Evolutionary conservation across 2,797 vertebrate species (phyloP).

Genomic region (Tenualosa ilisha): DNA sequence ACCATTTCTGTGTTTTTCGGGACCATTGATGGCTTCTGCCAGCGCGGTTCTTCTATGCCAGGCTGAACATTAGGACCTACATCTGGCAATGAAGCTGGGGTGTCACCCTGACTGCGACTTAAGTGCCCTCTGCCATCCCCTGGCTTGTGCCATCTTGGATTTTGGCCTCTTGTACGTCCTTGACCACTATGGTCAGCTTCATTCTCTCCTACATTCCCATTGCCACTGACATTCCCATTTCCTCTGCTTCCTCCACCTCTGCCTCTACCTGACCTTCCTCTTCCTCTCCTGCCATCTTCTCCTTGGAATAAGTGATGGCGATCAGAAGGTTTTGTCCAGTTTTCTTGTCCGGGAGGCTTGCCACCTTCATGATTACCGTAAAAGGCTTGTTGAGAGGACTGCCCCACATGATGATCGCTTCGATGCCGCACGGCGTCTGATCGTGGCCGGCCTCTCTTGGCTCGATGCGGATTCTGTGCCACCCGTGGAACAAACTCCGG

Average conservation of each 20-base stretch:
- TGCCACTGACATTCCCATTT: conserved; percentile 50
- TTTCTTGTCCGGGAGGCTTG: conserved; percentile 65
- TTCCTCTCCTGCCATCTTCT: conserved; percentile 58
- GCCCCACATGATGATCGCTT: conserved; percentile 63
- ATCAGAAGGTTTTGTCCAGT: conserved; percentile 60
- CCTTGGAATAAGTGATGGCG: conserved; percentile 43
- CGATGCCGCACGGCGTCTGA: conserved; percentile 72
- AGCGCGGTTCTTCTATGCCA: conserved; percentile 54
- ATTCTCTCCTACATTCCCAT: conserved; percentile 21
- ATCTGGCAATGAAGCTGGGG: conserved; percentile 29
- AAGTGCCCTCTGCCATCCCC: conserved; percentile 66
- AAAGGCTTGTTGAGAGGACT: conserved; percentile 69
- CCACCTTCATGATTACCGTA: conserved; percentile 55
- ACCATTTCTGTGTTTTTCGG: conserved; percentile 65
- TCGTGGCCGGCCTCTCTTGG: conserved; percentile 74
- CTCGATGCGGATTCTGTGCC: conserved; percentile 68
- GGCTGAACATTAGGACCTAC: conserved; percentile 50
- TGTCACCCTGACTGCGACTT: conserved; percentile 58
- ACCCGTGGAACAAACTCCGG: conserved; percentile 73
- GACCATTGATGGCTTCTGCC: conserved; percentile 69
- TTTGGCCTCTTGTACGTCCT: conserved; percentile 59
- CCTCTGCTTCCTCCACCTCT: conserved; percentile 54
- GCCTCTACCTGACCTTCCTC: conserved; percentile 56
- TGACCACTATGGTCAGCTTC: conserved; percentile 1
- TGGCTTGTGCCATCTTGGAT: conserved; percentile 77